phyloP scores from a whole-genome alignment of 2,797 vertebrate genomes.

The Crax fasciolata region DNA sequence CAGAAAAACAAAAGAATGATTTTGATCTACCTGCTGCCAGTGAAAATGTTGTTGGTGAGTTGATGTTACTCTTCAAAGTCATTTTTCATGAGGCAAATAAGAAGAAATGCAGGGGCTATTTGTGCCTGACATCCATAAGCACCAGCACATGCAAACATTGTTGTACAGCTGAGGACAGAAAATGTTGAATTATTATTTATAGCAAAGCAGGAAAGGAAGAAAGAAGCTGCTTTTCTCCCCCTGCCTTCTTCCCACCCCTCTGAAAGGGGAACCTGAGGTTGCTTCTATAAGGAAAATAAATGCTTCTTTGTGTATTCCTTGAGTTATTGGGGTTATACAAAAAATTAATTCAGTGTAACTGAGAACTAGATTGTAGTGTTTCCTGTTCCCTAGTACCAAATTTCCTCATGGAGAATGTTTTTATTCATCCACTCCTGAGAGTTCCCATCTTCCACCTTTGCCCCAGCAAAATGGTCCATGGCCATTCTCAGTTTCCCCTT shows the following conservation, averaged over 20 bases:
- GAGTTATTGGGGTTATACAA: background rate
- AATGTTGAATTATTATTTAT: background rate
- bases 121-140: background rate
- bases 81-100: background rate
- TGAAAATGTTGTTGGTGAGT: slow-evolving; percentile 96
- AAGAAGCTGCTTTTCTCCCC: background rate
- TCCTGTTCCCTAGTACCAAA: background rate
- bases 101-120: background rate
- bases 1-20: slow-evolving; percentile 99
- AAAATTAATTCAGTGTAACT: background rate
- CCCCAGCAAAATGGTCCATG: background rate
- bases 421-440: background rate
- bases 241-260: fast-evolving
- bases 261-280: background rate
- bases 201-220: background rate
- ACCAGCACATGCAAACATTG: background rate
- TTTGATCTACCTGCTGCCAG: slow-evolving; percentile 95
- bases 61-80: background rate
- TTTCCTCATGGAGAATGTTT: background rate
- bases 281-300: background rate
- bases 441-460: background rate
- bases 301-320: background rate
- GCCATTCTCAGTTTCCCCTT: background rate
- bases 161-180: background rate
- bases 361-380: background rate